These are phyloP conservation scores for Megaleporinus macrocephalus DNA, from an alignment of 2,113 vertebrate genomes.

Conservation along the genomic window DNA sequence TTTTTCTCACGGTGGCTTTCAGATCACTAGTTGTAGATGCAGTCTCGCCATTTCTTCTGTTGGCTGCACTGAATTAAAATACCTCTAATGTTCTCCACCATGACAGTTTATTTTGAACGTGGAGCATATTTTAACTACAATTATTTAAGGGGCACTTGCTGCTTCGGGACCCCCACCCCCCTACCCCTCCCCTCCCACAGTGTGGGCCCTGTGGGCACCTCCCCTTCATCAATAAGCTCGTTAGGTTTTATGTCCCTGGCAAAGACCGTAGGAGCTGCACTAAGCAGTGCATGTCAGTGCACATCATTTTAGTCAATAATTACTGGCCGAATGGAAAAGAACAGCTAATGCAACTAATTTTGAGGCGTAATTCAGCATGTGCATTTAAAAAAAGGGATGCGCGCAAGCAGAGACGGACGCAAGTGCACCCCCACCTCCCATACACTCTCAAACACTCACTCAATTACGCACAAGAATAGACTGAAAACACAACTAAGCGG, in stretches of 20 bases:
- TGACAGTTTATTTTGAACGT: no score
- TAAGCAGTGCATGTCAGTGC: background rate
- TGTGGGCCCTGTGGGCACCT: background rate
- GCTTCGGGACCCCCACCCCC: no score
- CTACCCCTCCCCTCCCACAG: no score
- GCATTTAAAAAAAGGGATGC: constrained; percentile 32
- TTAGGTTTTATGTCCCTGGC: background rate
- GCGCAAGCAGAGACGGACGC: constrained; percentile 13
- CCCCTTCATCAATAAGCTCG: background rate
- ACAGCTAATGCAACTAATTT: constrained; percentile 70
- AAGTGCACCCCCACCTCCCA: background rate
- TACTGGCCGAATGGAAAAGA: constrained; percentile 68
- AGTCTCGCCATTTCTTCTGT: no score
- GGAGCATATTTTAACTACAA: no score
- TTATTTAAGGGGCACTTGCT: no score
- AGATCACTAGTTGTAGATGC: no score
- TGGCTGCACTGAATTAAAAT: no score
- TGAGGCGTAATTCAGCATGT: constrained; percentile 48
- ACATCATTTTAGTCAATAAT: constrained; percentile 76
- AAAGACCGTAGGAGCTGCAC: background rate
- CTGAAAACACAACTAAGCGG: background rate
- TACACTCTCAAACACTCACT: background rate
- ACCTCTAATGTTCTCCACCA: no score
- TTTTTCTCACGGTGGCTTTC: no score
- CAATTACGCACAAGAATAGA: background rate